These are phyloP conservation scores for Callorhinus ursinus DNA, from an alignment of 2,113 vertebrate genomes.

Conservation along the genomic window DNA sequence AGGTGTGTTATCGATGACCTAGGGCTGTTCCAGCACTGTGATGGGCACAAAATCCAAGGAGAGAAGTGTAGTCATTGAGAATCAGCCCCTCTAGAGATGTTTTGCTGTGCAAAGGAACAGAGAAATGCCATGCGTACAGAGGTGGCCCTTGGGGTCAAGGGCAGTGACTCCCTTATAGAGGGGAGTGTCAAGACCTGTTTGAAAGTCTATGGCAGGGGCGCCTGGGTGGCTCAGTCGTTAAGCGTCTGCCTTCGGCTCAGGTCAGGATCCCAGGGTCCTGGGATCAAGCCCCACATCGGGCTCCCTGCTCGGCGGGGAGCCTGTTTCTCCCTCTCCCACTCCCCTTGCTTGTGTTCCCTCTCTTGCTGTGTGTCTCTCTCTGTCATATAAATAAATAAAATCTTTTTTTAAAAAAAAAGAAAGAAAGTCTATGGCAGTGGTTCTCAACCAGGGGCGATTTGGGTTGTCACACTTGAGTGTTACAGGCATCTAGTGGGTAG, in stretches of 20 bases:
- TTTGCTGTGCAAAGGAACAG: not conserved
- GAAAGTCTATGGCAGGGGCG: not conserved
- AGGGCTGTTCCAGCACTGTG: not conserved
- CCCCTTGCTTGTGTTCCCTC: too few relatives aligned
- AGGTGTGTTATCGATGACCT: not conserved
- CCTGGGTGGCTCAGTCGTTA: too few relatives aligned
- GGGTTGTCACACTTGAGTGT: not conserved
- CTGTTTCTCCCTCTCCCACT: too few relatives aligned
- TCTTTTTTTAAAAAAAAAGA: too few relatives aligned
- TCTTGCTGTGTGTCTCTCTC: too few relatives aligned
- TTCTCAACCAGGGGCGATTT: not conserved
- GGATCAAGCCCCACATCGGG: too few relatives aligned
- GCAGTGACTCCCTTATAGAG: not conserved
- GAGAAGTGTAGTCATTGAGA: not conserved
- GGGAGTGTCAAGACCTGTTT: not conserved
- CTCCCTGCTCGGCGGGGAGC: too few relatives aligned
- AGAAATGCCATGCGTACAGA: not conserved
- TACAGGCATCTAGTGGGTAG: not conserved
- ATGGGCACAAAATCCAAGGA: not conserved
- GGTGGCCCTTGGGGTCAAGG: not conserved
- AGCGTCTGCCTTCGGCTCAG: too few relatives aligned
- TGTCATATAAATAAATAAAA: too few relatives aligned
- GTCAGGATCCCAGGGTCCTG: too few relatives aligned
- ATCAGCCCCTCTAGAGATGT: not conserved
- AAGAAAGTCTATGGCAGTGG: not conserved